These are phyloP conservation scores for Stomorhina lunata DNA, from an alignment of 2,888 invertebrate species.

Conservation along the genomic window DNA sequence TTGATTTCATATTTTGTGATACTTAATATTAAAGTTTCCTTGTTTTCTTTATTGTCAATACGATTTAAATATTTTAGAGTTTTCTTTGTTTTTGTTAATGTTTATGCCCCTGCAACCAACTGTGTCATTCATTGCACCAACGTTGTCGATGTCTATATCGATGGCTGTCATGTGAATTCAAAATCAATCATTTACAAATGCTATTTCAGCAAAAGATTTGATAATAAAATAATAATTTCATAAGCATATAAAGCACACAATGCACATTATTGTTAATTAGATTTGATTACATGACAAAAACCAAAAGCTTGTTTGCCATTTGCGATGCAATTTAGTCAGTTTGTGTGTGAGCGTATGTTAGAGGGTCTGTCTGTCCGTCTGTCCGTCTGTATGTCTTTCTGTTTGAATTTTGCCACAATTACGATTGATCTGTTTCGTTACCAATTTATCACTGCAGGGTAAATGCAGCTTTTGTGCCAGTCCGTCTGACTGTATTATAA, in stretches of 20 bases:
- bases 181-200: constrained; percentile 52
- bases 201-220: constrained; percentile 25
- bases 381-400: not conserved
- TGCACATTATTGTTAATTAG: constrained; percentile 60
- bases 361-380: not conserved
- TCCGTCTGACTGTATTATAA: constrained; percentile 11
- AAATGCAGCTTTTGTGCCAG: constrained; percentile 33
- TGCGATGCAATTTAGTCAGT: not conserved
- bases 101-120: constrained; percentile 10
- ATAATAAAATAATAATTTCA: constrained; percentile 42
- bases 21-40: constrained; percentile 58
- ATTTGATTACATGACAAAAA: constrained; percentile 60
- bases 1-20: constrained; percentile 59
- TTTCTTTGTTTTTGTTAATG: not conserved
- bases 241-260: constrained; percentile 27
- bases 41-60: constrained; percentile 22
- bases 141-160: not conserved
- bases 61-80: constrained; percentile 15
- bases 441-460: constrained; percentile 59
- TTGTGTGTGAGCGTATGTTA: too few relatives aligned
- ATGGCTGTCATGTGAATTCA: constrained; percentile 38
- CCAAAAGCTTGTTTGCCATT: constrained; percentile 20
- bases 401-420: constrained; percentile 48
- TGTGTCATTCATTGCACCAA: not conserved
- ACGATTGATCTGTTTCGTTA: constrained; percentile 63